Base-by-base conservation (phyloP, 2,888 invertebrate species). In the Pollenia griseotomentosa region DNA sequence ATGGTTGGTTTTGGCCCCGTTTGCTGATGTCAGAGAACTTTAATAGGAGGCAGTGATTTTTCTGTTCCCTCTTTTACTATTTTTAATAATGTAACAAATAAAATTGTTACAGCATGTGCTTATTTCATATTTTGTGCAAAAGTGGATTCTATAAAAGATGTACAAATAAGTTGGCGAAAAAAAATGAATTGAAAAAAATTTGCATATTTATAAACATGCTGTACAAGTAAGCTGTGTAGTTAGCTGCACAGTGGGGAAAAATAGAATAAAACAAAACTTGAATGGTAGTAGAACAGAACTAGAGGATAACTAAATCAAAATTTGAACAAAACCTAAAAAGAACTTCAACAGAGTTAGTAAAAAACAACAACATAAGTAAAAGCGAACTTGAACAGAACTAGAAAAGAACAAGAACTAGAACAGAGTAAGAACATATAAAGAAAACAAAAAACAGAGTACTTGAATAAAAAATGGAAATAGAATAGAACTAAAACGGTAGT, bases 141-240 rank as follows among this genome's bases (percentile, higher is more conserved):
- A 80, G 70, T 57, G 48, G 55, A 78, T 70, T 79, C 42, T 79
- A 48, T 59, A 79, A 61, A 68, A 77, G 33, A 82, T 83, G 78
- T 84, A 86, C 88, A 86, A 85, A 88, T 85, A 86, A 79, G 77
- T 83, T 78, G 79, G 83, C 74, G 71, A 65, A 87, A 88, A 70
- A 68, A 46, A 53, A n/a, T 8, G 65, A 65, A 11, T n/a, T 23
- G 42, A 42, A 44, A 23, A 70, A 88, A 89, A 89, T 88, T 88
- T 86, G 87, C 81, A 85, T 85, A 85, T 87, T 88, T 88, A 88
- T 88, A 88, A 86, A 84, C 87, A 84, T 66, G 84, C 59, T 46
- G 33, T 53, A 61, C 19, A 51, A 79, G 59, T 59, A 19, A 48
- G 48, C 16, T 16, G 42, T n/a, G 57, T 46, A 46, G n/a, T 59